Base-by-base conservation (phyloP, 2,888 invertebrate species). In the Carterocephalus palaemon region DNA sequence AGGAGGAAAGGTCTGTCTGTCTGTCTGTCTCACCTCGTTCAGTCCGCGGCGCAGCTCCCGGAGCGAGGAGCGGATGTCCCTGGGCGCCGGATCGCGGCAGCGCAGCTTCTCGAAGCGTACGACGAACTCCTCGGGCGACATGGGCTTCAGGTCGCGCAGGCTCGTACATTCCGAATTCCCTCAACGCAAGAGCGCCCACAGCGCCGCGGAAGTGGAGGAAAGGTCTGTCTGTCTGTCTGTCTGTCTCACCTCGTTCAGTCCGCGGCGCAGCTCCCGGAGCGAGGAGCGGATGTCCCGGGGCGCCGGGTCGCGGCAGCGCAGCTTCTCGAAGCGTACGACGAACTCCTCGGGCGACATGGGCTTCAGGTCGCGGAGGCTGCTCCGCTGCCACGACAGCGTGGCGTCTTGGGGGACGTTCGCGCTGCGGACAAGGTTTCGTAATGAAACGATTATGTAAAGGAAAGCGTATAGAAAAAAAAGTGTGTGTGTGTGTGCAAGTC, bases 301-400 rank as follows among this genome's bases (percentile, higher is more conserved):
- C 1, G 61, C 61, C 12, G n/a, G n/a, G n/a, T n/a, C 41, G 53
- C 23, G 54, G 49, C 50, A 78, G 40, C 45, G 75, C 37, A 82
- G 52, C 47, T 67, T 61, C 31, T 57, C 68, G 58, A 79, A 80
- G 33, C 81, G 59, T n/a, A 60, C 54, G 61, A 68, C 56, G 46
- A 83, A 84, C 64, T 81, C 70, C 17, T 69, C 64, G 0, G 69
- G 57, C 0, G 66, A 67, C 86, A 86, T 86, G 4, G 86, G 85
- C 46, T 69, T 69, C 16, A 80, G 34, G 43, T 79, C 48, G 10
- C 34, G 49, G n/a, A 62, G 41, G n/a, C 54, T 53, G 1, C 52
- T 46, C 52, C 54, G 28, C 4, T 9, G 60, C 49, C 16, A 55
- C 50, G 39, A 48, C 38, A 23, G 52, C 32, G 48, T 56, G 10